phyloP scores from a whole-genome alignment of 2,888 invertebrate genomes.

The Tetropium fuscum region DNA sequence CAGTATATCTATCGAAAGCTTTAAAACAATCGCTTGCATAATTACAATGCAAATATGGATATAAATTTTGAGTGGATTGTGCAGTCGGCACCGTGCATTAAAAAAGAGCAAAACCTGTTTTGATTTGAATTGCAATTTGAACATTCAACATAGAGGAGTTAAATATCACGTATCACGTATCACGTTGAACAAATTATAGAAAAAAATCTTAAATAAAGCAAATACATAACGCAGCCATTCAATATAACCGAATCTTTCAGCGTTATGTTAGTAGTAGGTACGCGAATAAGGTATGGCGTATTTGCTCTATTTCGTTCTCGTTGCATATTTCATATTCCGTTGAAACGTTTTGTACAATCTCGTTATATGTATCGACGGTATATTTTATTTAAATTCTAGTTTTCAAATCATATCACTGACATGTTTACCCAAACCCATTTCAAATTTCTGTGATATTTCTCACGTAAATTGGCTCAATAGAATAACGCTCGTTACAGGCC shows the following conservation, averaged over 20 bases:
- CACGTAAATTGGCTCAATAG: neutral
- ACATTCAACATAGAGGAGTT: neutral
- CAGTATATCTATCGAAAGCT: too few species aligned
- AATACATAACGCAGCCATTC: conserved; percentile 27
- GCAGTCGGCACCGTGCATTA: neutral
- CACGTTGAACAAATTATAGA: conserved; percentile 15
- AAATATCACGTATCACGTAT: conserved; percentile 12
- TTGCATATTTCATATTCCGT: conserved; percentile 44
- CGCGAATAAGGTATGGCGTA: conserved; percentile 6
- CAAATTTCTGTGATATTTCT: conserved; percentile 1
- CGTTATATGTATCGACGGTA: conserved; percentile 38
- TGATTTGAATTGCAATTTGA: conserved; percentile 4
- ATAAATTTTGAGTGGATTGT: neutral
- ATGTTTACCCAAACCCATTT: conserved; percentile 23
- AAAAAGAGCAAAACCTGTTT: neutral
- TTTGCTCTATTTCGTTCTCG: conserved; percentile 25
- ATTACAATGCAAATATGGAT: neutral
- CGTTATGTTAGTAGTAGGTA: conserved; percentile 10
- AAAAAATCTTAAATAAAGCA: conserved; percentile 19
- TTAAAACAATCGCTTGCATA: too few species aligned
- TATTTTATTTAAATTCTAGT: conserved; percentile 44
- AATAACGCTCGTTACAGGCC: too few species aligned
- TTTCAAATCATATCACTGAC: conserved; percentile 34
- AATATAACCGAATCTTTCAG: conserved; percentile 28
- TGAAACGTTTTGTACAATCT: conserved; percentile 40